These are phyloP conservation scores for Imbricaverruca yamaguchii DNA, from an alignment of 2,888 invertebrate genomes.

Conservation along the genomic window DNA sequence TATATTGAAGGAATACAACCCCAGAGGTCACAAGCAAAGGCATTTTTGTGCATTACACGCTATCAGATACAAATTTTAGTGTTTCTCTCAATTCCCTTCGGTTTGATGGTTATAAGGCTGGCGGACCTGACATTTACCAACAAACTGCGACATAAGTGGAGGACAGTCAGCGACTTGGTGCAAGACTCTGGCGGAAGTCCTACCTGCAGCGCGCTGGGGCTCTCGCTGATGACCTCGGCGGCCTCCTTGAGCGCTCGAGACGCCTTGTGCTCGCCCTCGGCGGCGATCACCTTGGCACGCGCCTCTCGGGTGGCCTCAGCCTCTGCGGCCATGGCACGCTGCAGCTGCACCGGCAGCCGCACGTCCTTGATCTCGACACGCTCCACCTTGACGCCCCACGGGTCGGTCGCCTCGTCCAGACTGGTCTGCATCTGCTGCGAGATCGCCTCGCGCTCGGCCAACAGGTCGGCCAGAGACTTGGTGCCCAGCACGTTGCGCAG, in stretches of 20 bases:
- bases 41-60: too few species aligned
- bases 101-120: too few species aligned
- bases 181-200: constrained; percentile 25
- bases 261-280: constrained; percentile 57
- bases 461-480: constrained; percentile 78
- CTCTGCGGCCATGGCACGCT: constrained; percentile 92
- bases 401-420: constrained; percentile 42
- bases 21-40: too few species aligned
- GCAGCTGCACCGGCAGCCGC: constrained; percentile 80
- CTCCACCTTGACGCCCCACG: constrained; percentile 44
- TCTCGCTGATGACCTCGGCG: constrained; percentile 47
- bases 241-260: constrained; percentile 49
- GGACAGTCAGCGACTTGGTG: too few species aligned
- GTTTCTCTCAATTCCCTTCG: too few species aligned
- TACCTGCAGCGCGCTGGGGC: constrained; percentile 43
- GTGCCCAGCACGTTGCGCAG: constrained; percentile 86
- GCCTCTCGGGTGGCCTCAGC: constrained; percentile 90
- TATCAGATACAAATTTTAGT: too few species aligned
- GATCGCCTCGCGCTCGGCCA: constrained; percentile 84
- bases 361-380: constrained; percentile 66
- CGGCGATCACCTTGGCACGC: constrained; percentile 65
- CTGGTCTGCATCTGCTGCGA: constrained; percentile 42
- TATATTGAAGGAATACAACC: too few species aligned
- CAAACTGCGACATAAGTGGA: too few species aligned
- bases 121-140: too few species aligned